Base-by-base conservation (phyloP, 1,140 invertebrate genomes). In the Nasonia vitripennis region DNA sequence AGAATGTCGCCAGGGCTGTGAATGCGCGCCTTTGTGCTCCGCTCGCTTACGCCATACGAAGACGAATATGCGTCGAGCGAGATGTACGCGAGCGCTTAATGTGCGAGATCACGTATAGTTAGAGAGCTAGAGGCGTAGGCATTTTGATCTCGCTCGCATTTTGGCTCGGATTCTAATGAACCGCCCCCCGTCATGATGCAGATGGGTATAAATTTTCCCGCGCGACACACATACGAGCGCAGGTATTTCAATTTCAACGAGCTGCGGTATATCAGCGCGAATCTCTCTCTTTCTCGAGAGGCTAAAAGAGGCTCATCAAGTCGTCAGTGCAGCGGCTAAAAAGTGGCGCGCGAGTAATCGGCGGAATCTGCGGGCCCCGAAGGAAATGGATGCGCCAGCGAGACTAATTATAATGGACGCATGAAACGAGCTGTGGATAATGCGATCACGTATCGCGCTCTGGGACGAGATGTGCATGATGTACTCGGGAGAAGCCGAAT, bases 381-480 rank as follows among this genome's bases (percentile, higher is more conserved):
- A 81, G 45, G 68, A 83, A 86, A 62, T 78, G 71, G 78, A 84
- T 81, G 73, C 84, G 41, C 41, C 79, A 41, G 78, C 62, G 79
- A 85, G 62, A 78, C 84, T 81, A 78, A 85, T 85, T 81, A 55
- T 77, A 85, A 85, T 81, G 84, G 80, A 86, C 85, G 80, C 68
- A 67, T 70, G 80, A 82, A 86, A 86, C 85, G 80, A 82, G 80
- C 74, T 73, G 85, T 82, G 80, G 74, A 83, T 86, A 86, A 86
- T 83, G 37, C 48, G 75, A 86, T 83, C 74, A 37, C 74, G 62
- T 55, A 85, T 81, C 84, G 55, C 51, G 78, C 70, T 14, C 55
- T 14, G 27, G 78, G 51, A 55, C 55, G 2, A 37, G 74, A 45
- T 27, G n/a, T 78, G 27, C 34, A 67, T 37, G n/a, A 55, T 27